These are phyloP conservation scores for Callipepla squamata DNA, from an alignment of 2,113 vertebrate species.

Conservation along the genomic window DNA sequence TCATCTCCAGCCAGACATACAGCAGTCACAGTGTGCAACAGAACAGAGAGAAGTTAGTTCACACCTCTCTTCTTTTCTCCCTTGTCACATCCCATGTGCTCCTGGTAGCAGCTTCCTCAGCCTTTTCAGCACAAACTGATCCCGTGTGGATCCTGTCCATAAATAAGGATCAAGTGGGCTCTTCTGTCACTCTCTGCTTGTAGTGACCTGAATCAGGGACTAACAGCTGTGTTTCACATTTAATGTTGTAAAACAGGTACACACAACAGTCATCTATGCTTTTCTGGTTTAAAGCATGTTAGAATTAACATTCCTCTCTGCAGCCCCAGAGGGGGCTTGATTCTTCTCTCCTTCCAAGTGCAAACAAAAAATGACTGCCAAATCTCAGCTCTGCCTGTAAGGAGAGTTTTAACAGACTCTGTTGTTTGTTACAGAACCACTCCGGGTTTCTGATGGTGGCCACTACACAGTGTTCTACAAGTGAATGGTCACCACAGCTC, in stretches of 20 bases:
- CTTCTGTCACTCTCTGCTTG: background rate
- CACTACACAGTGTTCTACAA: constrained; percentile 89
- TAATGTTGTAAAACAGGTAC: background rate
- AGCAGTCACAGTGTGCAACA: background rate
- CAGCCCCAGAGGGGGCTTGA: background rate
- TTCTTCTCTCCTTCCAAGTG: background rate
- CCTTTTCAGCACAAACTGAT: background rate
- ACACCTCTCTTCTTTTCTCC: background rate
- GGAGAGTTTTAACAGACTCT: background rate
- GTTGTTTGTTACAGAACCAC: constrained; percentile 81
- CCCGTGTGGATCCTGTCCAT: background rate
- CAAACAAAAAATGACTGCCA: background rate
- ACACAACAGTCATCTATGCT: background rate
- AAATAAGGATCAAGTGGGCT: background rate
- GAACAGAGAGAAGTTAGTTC: background rate
- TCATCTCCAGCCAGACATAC: background rate
- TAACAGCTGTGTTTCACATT: background rate
- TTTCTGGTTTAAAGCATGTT: background rate
- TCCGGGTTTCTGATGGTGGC: constrained; percentile 84
- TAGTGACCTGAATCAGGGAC: rapidly evolving
- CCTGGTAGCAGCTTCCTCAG: background rate
- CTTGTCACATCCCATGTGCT: rapidly evolving
- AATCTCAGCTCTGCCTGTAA: background rate
- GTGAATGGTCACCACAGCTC: constrained; percentile 76
- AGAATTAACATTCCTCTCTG: background rate